phyloP scores from a whole-genome alignment of 2,888 invertebrate genomes.

The Ochlodes sylvanus region DNA sequence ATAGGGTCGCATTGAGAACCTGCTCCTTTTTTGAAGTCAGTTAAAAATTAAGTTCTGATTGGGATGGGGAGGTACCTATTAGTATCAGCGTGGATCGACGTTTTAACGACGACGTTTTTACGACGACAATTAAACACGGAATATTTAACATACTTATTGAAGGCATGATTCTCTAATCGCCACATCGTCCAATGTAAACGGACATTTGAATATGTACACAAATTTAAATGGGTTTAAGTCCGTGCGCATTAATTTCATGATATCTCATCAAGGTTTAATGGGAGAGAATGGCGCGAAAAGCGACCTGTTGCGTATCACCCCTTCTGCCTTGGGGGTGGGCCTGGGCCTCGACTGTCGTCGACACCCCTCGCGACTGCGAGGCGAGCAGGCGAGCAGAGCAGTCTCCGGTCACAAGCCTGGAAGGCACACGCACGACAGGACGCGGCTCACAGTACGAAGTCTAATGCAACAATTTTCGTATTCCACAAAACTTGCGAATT shows the following conservation, averaged over 20 bases:
- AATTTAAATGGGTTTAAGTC: constrained; percentile 47
- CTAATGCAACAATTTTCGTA: constrained; percentile 14
- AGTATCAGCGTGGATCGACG: too few species aligned
- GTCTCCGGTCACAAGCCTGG: constrained; percentile 18
- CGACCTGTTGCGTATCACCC: constrained; percentile 57
- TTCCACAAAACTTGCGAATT: neutral
- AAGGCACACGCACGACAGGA: constrained; percentile 15
- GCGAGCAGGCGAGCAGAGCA: neutral
- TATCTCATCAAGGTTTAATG: constrained; percentile 53
- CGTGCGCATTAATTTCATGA: constrained; percentile 52
- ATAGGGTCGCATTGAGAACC: too few species aligned
- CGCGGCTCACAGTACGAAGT: constrained; percentile 1
- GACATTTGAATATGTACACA: constrained; percentile 42
- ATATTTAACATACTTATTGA: too few species aligned
- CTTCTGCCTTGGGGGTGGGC: constrained; percentile 34
- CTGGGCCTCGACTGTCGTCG: too few species aligned
- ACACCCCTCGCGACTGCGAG: constrained; percentile 19
- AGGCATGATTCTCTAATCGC: constrained; percentile 5
- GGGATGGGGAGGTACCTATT: too few species aligned
- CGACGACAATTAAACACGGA: too few species aligned
- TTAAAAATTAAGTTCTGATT: too few species aligned
- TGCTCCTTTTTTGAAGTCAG: too few species aligned
- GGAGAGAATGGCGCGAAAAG: constrained; percentile 49
- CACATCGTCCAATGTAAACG: constrained; percentile 18
- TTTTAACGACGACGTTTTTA: too few species aligned